A percentile compares a stretch with the other conserved stretches of the same genome.
phyloP scores from a whole-genome alignment of 2,113 vertebrate genomes.

The Eublepharis macularius region DNA sequence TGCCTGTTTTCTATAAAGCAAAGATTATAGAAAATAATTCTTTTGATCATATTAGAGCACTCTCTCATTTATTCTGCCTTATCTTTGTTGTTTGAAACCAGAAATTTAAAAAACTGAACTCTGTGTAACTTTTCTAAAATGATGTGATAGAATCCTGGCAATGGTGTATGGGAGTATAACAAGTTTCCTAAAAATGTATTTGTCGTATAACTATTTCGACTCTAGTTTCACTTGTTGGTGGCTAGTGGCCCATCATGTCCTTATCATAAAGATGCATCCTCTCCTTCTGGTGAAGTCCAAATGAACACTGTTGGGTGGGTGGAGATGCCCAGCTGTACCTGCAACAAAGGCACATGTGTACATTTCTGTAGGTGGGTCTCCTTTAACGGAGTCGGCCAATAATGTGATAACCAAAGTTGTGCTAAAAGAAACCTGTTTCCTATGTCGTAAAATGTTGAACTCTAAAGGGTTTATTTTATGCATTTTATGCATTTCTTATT shows the following conservation, averaged over 20 bases:
- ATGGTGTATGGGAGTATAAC: background rate
- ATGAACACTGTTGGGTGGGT: background rate
- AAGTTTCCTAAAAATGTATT: background rate
- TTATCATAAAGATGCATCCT: background rate
- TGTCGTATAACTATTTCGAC: background rate
- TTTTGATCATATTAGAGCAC: background rate
- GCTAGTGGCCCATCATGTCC: background rate
- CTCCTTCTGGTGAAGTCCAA: background rate
- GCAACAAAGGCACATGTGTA: background rate
- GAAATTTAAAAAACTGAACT: background rate
- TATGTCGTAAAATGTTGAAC: background rate
- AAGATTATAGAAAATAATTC: constrained; percentile 22
- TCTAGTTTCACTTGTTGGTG: background rate
- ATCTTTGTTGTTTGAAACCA: background rate
- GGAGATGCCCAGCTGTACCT: background rate
- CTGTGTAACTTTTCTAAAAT: background rate
- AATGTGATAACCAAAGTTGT: background rate
- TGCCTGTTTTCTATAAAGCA: constrained; percentile 4
- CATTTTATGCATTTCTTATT: too few relatives aligned
- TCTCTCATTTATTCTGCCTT: background rate
- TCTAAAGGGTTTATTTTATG: too few relatives aligned
- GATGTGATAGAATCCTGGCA: background rate
- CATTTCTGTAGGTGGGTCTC: background rate
- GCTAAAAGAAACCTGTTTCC: background rate
- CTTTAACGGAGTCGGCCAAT: background rate